phyloP scores from a whole-genome alignment of 2,888 invertebrate species.

The Agrotis ipsilon region DNA sequence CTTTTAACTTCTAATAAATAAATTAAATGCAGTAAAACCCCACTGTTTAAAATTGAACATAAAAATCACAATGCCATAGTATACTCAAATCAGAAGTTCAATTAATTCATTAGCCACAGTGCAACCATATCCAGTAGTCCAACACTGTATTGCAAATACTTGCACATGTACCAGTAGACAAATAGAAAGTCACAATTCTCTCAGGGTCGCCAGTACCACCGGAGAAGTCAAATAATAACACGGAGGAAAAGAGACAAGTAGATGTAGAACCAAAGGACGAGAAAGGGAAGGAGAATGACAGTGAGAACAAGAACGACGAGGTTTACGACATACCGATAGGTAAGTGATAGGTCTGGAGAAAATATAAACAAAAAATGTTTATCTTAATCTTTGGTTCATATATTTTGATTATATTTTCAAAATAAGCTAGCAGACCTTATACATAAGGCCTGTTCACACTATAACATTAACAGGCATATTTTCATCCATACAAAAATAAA shows the following conservation, averaged over 20 bases:
- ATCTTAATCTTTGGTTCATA: too few species aligned
- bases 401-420: slow-evolving; percentile 29
- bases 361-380: slow-evolving; percentile 29
- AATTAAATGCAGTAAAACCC: slow-evolving; percentile 18
- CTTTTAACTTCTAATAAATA: slow-evolving; percentile 9
- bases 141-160: slow-evolving; percentile 7
- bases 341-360: slow-evolving; percentile 73
- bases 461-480: slow-evolving; percentile 19
- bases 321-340: slow-evolving; percentile 89
- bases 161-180: slow-evolving; percentile 62
- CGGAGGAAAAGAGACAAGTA: slow-evolving; percentile 80
- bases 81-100: slow-evolving; percentile 1
- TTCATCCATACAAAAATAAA: neutral
- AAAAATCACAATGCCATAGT: slow-evolving; percentile 16
- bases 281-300: slow-evolving; percentile 78
- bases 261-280: slow-evolving; percentile 76
- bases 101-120: slow-evolving; percentile 10
- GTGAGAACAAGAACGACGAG: slow-evolving; percentile 80
- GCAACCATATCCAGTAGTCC: slow-evolving; percentile 18
- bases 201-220: slow-evolving; percentile 83
- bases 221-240: slow-evolving; percentile 82
- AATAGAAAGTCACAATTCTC: slow-evolving; percentile 77
- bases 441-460: slow-evolving; percentile 61
- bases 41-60: slow-evolving; percentile 16
- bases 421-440: slow-evolving; percentile 22